Evolutionary conservation across 2,113 vertebrate species (phyloP), one percentile per base, ranked within the genome.

Genomic region (Podilymbus podiceps): DNA sequence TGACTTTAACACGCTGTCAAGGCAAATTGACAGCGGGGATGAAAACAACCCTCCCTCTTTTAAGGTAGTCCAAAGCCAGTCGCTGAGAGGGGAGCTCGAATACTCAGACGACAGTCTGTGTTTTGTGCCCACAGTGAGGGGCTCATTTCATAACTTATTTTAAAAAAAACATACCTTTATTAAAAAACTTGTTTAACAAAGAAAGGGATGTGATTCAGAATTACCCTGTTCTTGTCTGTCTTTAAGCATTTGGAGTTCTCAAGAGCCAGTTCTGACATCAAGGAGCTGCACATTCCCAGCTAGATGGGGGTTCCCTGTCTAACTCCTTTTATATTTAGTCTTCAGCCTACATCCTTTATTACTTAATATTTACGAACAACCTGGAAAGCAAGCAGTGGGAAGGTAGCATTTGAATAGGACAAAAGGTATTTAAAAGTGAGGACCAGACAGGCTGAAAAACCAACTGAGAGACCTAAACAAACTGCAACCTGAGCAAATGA

Each of bases 1-100:
- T 97, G 97, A 97, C 95, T 97, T 95, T 91, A 98, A 98, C 40
- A 28, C 44, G 75, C 97, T 98, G 96, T 97, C 96, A 93, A 95
- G 90, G 95, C 97, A 96, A 93, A 97, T 73, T 96, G 96, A 97
- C 78, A 85, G 89, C 63, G 25, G 78, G 63, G 97, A 98, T 96
- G 97, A 50, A 67, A 88, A 42, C 97, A 97, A 42, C 56, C 59
- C 16, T 90, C 64, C 40, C 33, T 28, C 49, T 75, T 20, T 28
- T n/a, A 53, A 88, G 62, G 25, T 22, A 62, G 56, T 40, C 49
- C 82, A 78, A 63, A 56, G 24, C n/a, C 52, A 52, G 42, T 30
- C 4, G 13, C 85, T 3, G 24, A 78, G 33, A 33, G 46, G 27
- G 52, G 40, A 79, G 72, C 44, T 15, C 21, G 2, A 93, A 40